Percentiles rank a stretch among this genome's conserved stretches.
phyloP scores from a whole-genome alignment of 2,797 vertebrate species.

The Etheostoma perlongum region DNA sequence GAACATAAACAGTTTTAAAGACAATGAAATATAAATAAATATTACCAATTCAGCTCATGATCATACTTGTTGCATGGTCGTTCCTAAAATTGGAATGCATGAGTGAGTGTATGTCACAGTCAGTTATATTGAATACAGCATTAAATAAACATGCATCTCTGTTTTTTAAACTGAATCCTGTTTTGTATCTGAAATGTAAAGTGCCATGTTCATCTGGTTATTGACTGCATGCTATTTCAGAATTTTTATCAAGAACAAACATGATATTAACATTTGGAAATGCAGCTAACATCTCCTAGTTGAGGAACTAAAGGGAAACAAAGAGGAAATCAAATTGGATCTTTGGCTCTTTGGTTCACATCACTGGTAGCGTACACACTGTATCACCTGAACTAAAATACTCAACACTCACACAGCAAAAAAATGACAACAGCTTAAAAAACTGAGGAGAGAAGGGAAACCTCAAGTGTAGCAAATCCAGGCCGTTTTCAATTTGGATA shows the following conservation, averaged over 20 bases:
- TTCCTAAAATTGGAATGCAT: conserved; percentile 33
- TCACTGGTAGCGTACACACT: conserved; percentile 35
- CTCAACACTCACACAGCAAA: conserved; percentile 5
- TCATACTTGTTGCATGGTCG: conserved; percentile 32
- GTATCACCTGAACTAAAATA: conserved; percentile 34
- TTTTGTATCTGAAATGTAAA: conserved; percentile 42
- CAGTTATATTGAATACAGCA: conserved; percentile 62
- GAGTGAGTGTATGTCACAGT: conserved; percentile 49
- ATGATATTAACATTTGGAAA: conserved; percentile 43
- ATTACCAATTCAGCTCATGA: conserved; percentile 17
- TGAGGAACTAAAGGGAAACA: conserved; percentile 39
- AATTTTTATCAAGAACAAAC: conserved; percentile 22
- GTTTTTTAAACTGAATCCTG: conserved; percentile 55
- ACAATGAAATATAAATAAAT: conserved; percentile 30
- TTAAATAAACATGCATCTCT: conserved; percentile 75
- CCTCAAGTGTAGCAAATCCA: conserved; percentile 22
- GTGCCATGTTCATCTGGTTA: conserved; percentile 32
- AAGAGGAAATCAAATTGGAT: conserved; percentile 52
- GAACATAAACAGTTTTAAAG: conserved; percentile 37
- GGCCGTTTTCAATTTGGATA: conserved; percentile 31
- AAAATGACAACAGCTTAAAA: conserved; percentile 21
- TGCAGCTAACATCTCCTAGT: conserved; percentile 33
- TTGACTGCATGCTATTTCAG: conserved; percentile 61
- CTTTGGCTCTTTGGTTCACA: conserved; percentile 74
- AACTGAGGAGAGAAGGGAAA: conserved; percentile 11